Percentiles rank a stretch among this genome's conserved stretches.
phyloP scores from a whole-genome alignment of 2,888 invertebrate genomes.

The Tribolium freemani region DNA sequence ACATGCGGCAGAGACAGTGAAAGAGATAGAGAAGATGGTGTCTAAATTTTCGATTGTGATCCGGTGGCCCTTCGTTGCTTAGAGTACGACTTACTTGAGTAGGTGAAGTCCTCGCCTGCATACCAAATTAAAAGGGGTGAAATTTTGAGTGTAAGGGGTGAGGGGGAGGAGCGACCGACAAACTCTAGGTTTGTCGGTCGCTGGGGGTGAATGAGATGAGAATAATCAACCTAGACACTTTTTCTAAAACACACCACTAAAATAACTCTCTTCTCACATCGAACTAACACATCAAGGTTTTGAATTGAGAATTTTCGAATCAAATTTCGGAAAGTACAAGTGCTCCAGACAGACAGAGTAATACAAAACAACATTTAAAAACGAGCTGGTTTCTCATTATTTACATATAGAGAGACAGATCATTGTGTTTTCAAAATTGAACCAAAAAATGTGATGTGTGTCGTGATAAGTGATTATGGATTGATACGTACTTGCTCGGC shows the following conservation, averaged over 20 bases:
- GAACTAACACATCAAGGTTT: slow-evolving; percentile 48
- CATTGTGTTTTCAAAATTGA: slow-evolving; percentile 11
- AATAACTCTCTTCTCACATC: slow-evolving; percentile 51
- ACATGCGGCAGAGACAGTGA: slow-evolving; percentile 48
- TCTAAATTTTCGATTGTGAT: slow-evolving; percentile 42
- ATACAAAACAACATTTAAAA: slow-evolving; percentile 10
- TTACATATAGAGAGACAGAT: slow-evolving; percentile 33
- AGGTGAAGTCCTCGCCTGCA: slow-evolving; percentile 66
- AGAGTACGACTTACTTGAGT: slow-evolving; percentile 63
- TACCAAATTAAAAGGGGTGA: slow-evolving; percentile 60
- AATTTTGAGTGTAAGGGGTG: slow-evolving; percentile 44
- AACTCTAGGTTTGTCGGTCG: slow-evolving; percentile 14
- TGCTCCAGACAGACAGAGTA: slow-evolving; percentile 31
- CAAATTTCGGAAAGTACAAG: slow-evolving; percentile 26
- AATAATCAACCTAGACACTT: slow-evolving; percentile 46
- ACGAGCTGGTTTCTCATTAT: slow-evolving; percentile 24
- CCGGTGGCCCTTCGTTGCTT: slow-evolving; percentile 48
- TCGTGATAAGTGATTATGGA: slow-evolving; percentile 12
- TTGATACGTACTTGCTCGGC: slow-evolving; percentile 96
- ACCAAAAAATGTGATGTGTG: slow-evolving; percentile 31
- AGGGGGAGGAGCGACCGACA: slow-evolving; percentile 6
- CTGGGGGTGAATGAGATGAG: slow-evolving; percentile 25
- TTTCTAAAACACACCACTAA: slow-evolving; percentile 56
- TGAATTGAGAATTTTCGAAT: background rate
- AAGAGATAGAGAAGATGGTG: slow-evolving; percentile 48